A percentile compares a stretch with the other conserved stretches of the same genome.
phyloP scores from a whole-genome alignment of 2,888 invertebrate genomes.

The Urechis unicinctus region DNA sequence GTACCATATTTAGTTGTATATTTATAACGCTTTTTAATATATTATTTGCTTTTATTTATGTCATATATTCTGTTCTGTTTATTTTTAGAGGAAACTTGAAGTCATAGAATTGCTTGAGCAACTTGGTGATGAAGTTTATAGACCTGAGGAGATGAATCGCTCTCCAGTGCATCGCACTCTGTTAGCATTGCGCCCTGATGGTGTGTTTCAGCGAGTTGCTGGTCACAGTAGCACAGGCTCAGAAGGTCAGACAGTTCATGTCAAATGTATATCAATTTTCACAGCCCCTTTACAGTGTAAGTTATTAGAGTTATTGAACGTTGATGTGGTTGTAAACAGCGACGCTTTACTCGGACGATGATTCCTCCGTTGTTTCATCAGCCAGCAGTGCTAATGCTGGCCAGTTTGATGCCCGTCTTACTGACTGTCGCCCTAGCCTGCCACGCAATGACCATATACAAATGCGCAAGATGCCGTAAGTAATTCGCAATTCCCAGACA shows the following conservation, averaged over 20 bases:
- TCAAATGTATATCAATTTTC: too few relatives aligned
- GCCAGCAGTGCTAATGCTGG: conserved; percentile 10
- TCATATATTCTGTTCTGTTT: not conserved
- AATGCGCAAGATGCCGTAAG: too few relatives aligned
- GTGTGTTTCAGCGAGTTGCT: not conserved
- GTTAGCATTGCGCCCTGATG: not conserved
- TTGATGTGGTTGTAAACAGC: too few relatives aligned
- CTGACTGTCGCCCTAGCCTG: too few relatives aligned
- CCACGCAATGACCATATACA: too few relatives aligned
- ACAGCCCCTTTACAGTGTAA: too few relatives aligned
- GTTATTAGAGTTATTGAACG: too few relatives aligned
- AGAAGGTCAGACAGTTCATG: not conserved
- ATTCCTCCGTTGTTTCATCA: conserved; percentile 13
- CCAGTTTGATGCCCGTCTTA: too few relatives aligned
- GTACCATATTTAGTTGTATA: too few relatives aligned
- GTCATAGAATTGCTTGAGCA: conserved; percentile 39
- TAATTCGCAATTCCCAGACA: too few relatives aligned
- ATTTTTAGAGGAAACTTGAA: conserved; percentile 36
- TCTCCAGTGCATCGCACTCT: conserved; percentile 30
- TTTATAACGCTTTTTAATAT: too few relatives aligned
- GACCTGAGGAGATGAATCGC: conserved; percentile 20
- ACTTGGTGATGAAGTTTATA: conserved; percentile 34
- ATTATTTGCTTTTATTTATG: not conserved
- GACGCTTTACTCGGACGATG: conserved; percentile 14
- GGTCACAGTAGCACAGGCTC: not conserved